Percentiles rank a stretch among this genome's conserved stretches.
Evolutionary conservation across 1,140 invertebrate genomes (phyloP).

Genomic region (Nasonia longicornis): DNA sequence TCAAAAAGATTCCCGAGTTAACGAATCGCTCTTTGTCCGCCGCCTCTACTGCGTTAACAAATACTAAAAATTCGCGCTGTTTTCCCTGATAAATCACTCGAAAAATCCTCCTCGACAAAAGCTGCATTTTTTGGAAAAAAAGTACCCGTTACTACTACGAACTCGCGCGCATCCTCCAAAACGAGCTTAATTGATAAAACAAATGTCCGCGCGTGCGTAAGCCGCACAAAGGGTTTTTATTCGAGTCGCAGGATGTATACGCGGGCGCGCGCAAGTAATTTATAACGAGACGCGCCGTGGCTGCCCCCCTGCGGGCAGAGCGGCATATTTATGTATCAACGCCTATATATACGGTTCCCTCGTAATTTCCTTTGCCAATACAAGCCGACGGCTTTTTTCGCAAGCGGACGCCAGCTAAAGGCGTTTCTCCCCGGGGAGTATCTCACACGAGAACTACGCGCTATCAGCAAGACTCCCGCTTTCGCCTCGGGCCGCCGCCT

Average conservation of each 20-base stretch:
- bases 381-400: conserved; percentile 16
- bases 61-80: not conserved
- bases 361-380: conserved; percentile 32
- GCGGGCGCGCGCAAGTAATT: not conserved
- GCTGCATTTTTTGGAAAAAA: not conserved
- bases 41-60: not conserved
- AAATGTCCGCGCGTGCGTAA: not conserved
- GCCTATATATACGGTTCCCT: not conserved
- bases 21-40: not conserved
- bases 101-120: not conserved
- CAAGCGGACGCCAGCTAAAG: not conserved
- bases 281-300: not conserved
- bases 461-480: not conserved
- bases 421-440: conserved; percentile 10
- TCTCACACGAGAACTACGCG: not conserved
- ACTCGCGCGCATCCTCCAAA: not conserved
- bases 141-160: no score
- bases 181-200: conserved; percentile 23
- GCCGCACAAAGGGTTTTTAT: conserved; percentile 1
- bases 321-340: conserved; percentile 33
- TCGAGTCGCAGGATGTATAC: not conserved
- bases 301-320: not conserved
- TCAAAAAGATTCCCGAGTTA: not conserved
- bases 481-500: not conserved
- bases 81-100: not conserved